phyloP scores from a whole-genome alignment of 1,140 invertebrate species.

The Hetaerina americana region DNA sequence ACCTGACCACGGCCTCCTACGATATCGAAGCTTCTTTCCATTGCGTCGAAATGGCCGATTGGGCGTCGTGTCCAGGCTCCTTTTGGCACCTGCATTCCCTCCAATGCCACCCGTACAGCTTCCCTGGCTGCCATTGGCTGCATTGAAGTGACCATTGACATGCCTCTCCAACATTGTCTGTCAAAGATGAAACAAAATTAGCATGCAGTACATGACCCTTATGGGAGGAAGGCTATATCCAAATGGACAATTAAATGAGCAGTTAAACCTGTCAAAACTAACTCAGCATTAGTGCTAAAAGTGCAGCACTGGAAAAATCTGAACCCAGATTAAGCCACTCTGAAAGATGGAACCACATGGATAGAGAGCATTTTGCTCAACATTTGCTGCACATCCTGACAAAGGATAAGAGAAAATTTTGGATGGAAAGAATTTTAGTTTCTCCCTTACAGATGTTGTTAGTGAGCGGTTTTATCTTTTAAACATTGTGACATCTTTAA shows the following conservation, averaged over 20 bases:
- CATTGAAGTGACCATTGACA: constrained; percentile 84
- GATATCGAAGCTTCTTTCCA: constrained; percentile 68
- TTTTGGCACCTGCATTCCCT: constrained; percentile 30
- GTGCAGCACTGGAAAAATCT: too few species aligned
- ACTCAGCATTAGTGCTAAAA: too few species aligned
- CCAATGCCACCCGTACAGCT: constrained; percentile 19
- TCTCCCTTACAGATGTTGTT: too few species aligned
- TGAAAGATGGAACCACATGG: too few species aligned
- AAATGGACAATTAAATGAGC: background rate
- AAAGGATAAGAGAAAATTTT: too few species aligned
- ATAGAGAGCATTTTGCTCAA: too few species aligned
- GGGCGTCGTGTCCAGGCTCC: constrained; percentile 46
- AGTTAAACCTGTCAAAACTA: too few species aligned
- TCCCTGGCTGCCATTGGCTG: constrained; percentile 41
- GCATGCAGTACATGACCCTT: constrained; percentile 8
- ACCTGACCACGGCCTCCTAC: constrained; percentile 73
- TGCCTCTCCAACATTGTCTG: constrained; percentile 78
- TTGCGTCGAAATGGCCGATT: constrained; percentile 70
- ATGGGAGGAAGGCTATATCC: background rate
- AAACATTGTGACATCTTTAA: too few species aligned
- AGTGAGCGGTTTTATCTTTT: too few species aligned
- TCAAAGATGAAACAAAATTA: constrained; percentile 24
- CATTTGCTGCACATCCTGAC: too few species aligned
- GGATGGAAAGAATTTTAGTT: too few species aligned
- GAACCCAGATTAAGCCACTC: too few species aligned